Evolutionary conservation across 2,888 invertebrate genomes (phyloP), one percentile per base, ranked within the genome.

Genomic region (Trypoxylon attenuatum): DNA sequence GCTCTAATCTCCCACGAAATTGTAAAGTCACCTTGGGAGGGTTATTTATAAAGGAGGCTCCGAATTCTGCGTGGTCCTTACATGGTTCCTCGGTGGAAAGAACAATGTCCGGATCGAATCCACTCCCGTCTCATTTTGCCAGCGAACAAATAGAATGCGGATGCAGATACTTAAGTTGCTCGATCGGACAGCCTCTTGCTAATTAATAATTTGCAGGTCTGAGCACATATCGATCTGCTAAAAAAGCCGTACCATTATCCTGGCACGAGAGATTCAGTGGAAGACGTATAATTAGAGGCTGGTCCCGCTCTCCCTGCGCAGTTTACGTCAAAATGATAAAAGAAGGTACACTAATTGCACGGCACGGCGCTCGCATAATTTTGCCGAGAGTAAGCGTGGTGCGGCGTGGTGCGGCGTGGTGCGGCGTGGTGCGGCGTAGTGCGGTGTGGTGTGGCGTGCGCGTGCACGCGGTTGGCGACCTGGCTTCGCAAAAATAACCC

Each of bases 1-100:
- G 72, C 73, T 79, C 75, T 79, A 81, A 82, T 82, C 80, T 82
- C 69, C 73, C 69, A 78, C 80, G 72, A 78, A 80, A 79, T 76
- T 80, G 76, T 78, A 78, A 77, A 82, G 71, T 69, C 71, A 63
- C 58, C 69, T 59, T 58, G 78, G 55, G 27, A 55, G 61, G 38
- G 66, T 71, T 77, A 76, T 77, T 76, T 77, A 76, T 74, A 73
- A 65, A 55, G 57, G 50, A 33, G 52, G n/a, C 23, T 38, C 55
- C n/a, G 10, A 54, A 51, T 21, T 29, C 41, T 25, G 15, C 10
- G 49, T 38, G 15, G 29, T 16, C 16, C 25, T 38, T 29, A 33
- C 38, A 8, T 16, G 16, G 41, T 27, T 39, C 5, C 54, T 15
- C 29, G 33, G 41, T 23, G 25, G 43, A 49, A 21, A 33, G 22